Conservation (phyloP, 2,888 invertebrate species). For the Pristionchus arcanus region DNA sequence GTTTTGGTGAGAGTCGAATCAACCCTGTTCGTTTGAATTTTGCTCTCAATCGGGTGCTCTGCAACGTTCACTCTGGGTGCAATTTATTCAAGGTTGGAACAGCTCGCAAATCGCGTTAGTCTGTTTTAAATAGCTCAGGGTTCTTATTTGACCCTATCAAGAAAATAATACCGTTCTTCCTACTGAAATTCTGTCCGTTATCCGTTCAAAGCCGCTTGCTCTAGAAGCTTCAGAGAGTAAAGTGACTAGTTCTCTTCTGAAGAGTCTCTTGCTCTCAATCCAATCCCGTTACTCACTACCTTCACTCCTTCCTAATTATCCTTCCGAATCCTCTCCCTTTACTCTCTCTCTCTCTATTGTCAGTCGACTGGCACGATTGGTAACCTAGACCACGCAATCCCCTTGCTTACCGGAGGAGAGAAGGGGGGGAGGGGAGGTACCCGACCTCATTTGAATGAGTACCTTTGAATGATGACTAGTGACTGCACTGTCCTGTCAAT, state of each 20-base stretch:
- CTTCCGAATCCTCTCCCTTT: constrained; percentile 20
- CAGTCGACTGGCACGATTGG: constrained; percentile 38
- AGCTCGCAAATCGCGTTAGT: not conserved
- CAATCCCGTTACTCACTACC: not conserved
- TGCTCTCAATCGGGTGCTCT: not conserved
- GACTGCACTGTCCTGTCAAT: not conserved
- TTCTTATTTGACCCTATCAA: too few species aligned
- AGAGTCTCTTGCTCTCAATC: not conserved
- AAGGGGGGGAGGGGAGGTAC: not conserved
- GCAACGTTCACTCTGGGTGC: not conserved
- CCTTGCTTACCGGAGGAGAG: not conserved
- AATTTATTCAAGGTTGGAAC: not conserved
- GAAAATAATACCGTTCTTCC: too few species aligned
- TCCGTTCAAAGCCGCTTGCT: not conserved
- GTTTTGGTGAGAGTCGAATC: not conserved
- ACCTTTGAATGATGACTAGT: not conserved
- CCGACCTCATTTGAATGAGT: constrained; percentile 42
- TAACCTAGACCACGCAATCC: constrained; percentile 33
- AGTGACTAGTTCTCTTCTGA: not conserved
- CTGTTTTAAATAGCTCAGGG: not conserved
- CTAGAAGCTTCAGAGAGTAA: not conserved
- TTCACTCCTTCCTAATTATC: constrained; percentile 17
- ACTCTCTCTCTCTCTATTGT: constrained; percentile 45
- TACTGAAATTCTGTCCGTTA: too few species aligned
- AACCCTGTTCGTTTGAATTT: not conserved